These are phyloP conservation scores for Alethe castanea DNA, from an alignment of 2,113 vertebrate species.

Conservation along the genomic window DNA sequence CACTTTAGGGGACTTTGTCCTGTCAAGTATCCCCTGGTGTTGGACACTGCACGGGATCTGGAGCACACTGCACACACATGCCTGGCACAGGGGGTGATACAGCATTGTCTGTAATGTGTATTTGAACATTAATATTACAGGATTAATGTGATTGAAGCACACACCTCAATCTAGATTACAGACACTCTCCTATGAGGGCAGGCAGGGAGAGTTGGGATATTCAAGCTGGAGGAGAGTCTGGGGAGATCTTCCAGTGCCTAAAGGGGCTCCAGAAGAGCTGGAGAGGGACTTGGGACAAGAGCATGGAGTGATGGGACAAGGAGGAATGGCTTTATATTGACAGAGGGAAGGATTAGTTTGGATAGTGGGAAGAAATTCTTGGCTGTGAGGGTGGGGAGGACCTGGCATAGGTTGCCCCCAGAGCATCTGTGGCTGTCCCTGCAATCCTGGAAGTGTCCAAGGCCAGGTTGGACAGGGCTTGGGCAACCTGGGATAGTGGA, in stretches of 20 bases:
- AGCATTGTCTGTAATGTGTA: too few species aligned
- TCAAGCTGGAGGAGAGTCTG: neutral
- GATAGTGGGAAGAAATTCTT: neutral
- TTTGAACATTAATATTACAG: neutral
- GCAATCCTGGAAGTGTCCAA: neutral
- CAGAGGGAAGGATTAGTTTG: neutral
- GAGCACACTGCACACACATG: neutral
- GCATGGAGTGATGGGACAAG: neutral
- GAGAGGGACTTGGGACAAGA: neutral
- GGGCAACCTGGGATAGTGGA: accelerated
- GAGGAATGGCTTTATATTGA: neutral
- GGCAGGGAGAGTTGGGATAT: neutral
- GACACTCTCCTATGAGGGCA: neutral
- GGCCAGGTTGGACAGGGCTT: accelerated
- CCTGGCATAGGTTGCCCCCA: accelerated
- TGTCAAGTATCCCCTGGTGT: accelerated
- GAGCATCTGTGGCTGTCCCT: neutral
- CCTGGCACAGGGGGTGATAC: neutral
- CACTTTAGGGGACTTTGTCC: neutral
- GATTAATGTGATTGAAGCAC: neutral
- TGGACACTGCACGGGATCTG: neutral
- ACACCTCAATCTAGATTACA: neutral
- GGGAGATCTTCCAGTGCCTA: neutral
- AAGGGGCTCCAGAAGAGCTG: neutral
- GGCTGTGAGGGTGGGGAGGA: accelerated